These are phyloP conservation scores for Penaeus chinensis DNA, from an alignment of 1,140 invertebrate species.

Conservation along the genomic window DNA sequence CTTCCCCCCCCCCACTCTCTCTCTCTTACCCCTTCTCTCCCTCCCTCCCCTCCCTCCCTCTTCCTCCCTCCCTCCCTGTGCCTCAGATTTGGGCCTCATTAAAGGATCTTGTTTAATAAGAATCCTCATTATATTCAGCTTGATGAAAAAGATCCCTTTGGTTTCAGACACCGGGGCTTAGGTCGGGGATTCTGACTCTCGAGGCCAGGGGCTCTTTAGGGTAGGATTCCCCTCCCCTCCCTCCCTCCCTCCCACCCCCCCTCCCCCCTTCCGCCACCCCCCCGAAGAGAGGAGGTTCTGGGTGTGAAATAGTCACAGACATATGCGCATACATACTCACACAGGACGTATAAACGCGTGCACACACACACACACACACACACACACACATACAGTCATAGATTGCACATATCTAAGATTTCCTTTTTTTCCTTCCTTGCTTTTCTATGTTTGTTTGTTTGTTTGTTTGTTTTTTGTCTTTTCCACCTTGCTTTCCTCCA, in stretches of 20 bases:
- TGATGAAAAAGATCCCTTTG: constrained; percentile 37
- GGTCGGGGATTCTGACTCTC: constrained; percentile 18
- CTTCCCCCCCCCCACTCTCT: not conserved
- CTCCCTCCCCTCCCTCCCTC: not conserved
- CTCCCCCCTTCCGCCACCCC: constrained; percentile 25
- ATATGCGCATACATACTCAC: too few species aligned
- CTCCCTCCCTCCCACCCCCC: not conserved
- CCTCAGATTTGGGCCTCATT: constrained; percentile 55
- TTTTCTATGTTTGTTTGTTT: too few species aligned
- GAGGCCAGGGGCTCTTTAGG: not conserved
- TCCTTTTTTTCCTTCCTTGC: too few species aligned
- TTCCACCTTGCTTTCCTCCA: too few species aligned
- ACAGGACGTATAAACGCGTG: too few species aligned
- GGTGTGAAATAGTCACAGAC: too few species aligned
- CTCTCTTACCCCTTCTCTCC: too few species aligned
- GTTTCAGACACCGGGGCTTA: not conserved
- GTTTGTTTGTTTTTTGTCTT: too few species aligned
- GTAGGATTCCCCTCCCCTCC: constrained; percentile 19
- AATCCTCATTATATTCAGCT: constrained; percentile 49
- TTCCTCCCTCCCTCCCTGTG: not conserved
- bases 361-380: too few species aligned
- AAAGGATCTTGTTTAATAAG: constrained; percentile 59
- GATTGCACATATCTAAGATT: too few species aligned
- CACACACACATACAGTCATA: too few species aligned
- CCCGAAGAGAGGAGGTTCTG: too few species aligned